phyloP scores from a whole-genome alignment of 1,140 invertebrate genomes.

The Bradysia coprophila region DNA sequence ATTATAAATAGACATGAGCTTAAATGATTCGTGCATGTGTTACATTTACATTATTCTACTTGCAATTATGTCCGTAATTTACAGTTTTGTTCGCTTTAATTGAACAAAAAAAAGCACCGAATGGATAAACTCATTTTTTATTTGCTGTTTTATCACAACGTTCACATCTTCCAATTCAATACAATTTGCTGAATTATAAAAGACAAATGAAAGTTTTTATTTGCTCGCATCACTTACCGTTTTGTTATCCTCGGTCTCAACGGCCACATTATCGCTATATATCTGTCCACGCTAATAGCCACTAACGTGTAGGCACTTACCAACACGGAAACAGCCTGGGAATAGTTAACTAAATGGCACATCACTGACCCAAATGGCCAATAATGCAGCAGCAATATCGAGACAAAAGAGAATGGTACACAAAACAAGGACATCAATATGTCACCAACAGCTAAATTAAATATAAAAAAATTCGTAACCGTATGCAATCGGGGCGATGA shows the following conservation, averaged over 20 bases:
- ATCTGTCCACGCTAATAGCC: conserved; percentile 71
- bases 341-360: conserved; percentile 59
- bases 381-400: conserved; percentile 46
- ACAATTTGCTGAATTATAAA: no score
- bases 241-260: conserved; percentile 59
- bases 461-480: conserved; percentile 75
- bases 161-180: no score
- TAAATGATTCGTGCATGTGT: no score
- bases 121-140: background rate
- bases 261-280: conserved; percentile 76
- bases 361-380: conserved; percentile 69
- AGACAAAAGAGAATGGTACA: conserved; percentile 69
- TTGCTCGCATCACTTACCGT: conserved; percentile 27
- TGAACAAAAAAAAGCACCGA: background rate
- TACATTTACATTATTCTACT: no score
- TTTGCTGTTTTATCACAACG: no score
- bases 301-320: conserved; percentile 72
- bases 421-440: conserved; percentile 70
- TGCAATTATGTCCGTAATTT: no score
- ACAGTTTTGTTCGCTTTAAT: background rate
- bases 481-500: conserved; percentile 63
- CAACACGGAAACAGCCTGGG: conserved; percentile 61
- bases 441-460: conserved; percentile 69
- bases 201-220: no score
- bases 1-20: no score